A percentile compares a stretch with the other conserved stretches of the same genome.
Evolutionary conservation across 2,797 vertebrate species (phyloP).

Genomic region (Chrysolophus pictus): DNA sequence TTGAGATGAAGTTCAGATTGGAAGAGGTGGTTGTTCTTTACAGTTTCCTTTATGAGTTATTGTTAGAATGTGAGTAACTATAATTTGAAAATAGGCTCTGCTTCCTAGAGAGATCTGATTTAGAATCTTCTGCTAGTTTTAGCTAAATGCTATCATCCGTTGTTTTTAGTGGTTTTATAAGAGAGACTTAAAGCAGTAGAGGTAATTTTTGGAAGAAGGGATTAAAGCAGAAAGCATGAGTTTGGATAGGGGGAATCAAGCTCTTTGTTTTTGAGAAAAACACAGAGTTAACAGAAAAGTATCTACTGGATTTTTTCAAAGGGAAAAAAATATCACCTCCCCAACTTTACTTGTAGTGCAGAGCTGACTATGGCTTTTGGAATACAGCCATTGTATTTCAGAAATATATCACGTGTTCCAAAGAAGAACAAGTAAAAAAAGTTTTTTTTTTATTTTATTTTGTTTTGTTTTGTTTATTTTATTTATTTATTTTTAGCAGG

Average conservation of each 20-base stretch:
- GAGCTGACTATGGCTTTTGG: background rate
- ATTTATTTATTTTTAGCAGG: background rate
- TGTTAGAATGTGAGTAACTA: background rate
- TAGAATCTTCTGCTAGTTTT: background rate
- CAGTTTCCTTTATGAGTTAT: background rate
- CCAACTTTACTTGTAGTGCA: background rate
- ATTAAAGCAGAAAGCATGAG: background rate
- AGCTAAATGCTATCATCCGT: background rate
- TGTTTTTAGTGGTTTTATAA: background rate
- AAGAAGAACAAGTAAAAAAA: background rate
- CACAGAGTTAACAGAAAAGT: background rate
- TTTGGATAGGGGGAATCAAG: background rate
- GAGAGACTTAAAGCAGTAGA: background rate
- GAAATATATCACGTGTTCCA: background rate
- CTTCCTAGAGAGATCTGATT: background rate
- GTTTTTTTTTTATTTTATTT: background rate
- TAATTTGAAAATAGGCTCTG: background rate
- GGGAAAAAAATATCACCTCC: background rate
- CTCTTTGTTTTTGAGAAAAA: background rate
- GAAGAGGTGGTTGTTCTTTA: background rate
- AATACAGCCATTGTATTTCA: background rate
- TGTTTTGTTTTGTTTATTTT: background rate
- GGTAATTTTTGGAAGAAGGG: background rate
- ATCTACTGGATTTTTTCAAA: background rate
- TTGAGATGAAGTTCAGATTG: background rate